phyloP scores from a whole-genome alignment of 2,113 vertebrate genomes.

The Pantherophis guttatus region DNA sequence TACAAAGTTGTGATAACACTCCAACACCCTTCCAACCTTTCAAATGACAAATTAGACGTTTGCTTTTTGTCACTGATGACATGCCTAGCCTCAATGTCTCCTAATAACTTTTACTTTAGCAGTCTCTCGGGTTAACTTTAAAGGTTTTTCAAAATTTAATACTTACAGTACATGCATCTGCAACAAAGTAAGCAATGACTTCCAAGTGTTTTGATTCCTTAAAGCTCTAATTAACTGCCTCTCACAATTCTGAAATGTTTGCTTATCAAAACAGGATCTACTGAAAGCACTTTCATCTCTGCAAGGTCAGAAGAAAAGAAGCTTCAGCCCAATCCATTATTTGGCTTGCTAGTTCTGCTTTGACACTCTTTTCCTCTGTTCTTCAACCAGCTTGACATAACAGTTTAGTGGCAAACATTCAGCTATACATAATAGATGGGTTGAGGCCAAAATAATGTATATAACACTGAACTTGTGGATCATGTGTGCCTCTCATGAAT shows the following conservation, averaged over 20 bases:
- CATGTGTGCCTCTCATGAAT: background rate
- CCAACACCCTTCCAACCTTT: background rate
- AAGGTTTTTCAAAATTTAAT: constrained; percentile 12
- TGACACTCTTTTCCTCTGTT: constrained; percentile 54
- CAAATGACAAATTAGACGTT: background rate
- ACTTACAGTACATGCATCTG: constrained; percentile 35
- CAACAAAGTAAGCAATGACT: constrained; percentile 40
- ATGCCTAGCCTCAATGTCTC: constrained; percentile 13
- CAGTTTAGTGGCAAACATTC: constrained; percentile 57
- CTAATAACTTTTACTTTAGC: background rate
- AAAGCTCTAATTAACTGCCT: constrained; percentile 57
- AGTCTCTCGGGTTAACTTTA: background rate
- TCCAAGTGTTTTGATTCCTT: constrained; percentile 57
- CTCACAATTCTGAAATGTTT: constrained; percentile 56
- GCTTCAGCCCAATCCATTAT: constrained; percentile 36
- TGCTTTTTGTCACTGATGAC: constrained; percentile 16
- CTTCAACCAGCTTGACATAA: constrained; percentile 61
- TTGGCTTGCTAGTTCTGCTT: constrained; percentile 52
- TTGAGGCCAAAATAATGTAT: constrained; percentile 25
- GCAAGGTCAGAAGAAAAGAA: constrained; percentile 48
- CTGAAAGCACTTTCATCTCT: constrained; percentile 52
- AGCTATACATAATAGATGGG: constrained; percentile 55
- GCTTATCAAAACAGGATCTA: constrained; percentile 66
- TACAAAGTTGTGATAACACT: background rate
- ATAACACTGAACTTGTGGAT: background rate